Base-by-base conservation (phyloP, 2,797 vertebrate genomes). In the Myotis pilosus region DNA sequence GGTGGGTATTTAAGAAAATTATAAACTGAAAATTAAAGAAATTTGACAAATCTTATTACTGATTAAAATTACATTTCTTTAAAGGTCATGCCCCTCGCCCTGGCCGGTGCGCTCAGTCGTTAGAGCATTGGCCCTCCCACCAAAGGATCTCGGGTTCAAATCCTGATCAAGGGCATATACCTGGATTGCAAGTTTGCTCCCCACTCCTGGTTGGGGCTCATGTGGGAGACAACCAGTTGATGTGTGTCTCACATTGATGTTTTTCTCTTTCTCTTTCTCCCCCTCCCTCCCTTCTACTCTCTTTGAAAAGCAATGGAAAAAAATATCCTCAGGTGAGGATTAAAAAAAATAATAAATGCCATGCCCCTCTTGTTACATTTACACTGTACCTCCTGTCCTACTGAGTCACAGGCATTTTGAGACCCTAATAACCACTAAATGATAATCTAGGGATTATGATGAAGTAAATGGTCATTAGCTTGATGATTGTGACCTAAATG, bases 341-440 rank as follows among this genome's bases (percentile, higher is more conserved):
- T 60, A 28, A 12, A 60, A 12, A 60, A 60, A 57, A 25, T 57
- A 25, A 17, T 89, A 92, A 92, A 84, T 62, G 41, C 23, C 17
- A 75, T 74, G 36, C 28, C 68, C 94, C 57, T 86, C 84, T 75
- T 75, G 86, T 33, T 69, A 95, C 44, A 90, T 84, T 60, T 84
- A 72, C 28, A 85, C 23, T 13, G 17, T 17, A 28, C 0, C 68
- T 89, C 53, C 69, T 80, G 47, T 91, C 94, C 92, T 94, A 88
- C n/a, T 86, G 76, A 82, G 44, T 23, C 53, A 55, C 36, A 78
- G 53, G 36, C 19, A 4, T 95, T 96, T 28, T 64, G 62, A 97
- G 87, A 87, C 68, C 25, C 87, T 96, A 93, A 87, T 79, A 91
- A 80, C 36, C 79, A 82, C 57, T 95, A 91, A 95, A n/a, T 91